Conservation (phyloP, 2,797 vertebrate species). For the Mormyrops boulengeri region DNA sequence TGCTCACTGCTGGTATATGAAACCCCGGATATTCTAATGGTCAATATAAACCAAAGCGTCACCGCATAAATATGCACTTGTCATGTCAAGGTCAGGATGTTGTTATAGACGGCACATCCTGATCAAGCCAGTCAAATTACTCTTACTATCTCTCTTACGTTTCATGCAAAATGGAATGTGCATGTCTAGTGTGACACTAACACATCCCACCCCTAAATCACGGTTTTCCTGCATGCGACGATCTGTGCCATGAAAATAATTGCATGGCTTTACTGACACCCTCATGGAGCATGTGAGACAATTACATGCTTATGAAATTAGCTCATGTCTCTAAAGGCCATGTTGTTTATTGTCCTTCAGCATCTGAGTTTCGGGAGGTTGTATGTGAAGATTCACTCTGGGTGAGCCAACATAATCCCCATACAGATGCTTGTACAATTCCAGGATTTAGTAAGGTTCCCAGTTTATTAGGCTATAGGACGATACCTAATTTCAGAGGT, state of each 20-base stretch:
- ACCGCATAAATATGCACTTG: neutral
- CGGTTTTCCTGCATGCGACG: neutral
- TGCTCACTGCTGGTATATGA: neutral
- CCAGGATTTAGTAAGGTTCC: constrained; percentile 10
- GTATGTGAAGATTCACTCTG: neutral
- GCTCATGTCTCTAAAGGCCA: neutral
- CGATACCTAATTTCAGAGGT: neutral
- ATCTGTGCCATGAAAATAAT: neutral
- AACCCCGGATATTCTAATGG: neutral
- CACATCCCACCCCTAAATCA: too few species aligned
- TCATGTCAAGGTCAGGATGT: neutral
- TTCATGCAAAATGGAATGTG: neutral
- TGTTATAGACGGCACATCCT: neutral
- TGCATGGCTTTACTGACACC: neutral
- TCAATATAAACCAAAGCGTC: neutral
- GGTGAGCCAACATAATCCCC: neutral
- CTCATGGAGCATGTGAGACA: neutral
- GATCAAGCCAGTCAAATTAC: neutral
- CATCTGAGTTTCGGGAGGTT: neutral
- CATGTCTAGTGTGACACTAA: neutral
- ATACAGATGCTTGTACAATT: neutral
- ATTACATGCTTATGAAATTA: neutral
- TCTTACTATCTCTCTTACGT: neutral
- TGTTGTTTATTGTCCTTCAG: neutral
- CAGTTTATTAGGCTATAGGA: neutral